Evolutionary conservation across 1,140 invertebrate genomes (phyloP).

Genomic region (Fopius arisanus): DNA sequence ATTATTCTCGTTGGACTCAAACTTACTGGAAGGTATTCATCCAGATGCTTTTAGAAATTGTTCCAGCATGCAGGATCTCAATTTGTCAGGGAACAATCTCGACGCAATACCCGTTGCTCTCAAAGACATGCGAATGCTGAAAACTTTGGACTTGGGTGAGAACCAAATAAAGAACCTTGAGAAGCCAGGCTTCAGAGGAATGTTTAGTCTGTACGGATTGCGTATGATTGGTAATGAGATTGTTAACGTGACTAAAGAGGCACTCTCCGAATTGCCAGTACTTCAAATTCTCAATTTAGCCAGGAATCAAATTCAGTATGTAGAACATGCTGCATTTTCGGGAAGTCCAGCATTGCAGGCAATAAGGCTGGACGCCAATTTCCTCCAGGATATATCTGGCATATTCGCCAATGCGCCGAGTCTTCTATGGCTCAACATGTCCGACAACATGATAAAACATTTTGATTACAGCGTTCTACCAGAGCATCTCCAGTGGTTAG

Average conservation of each 20-base stretch:
- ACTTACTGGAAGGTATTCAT: conserved; percentile 76
- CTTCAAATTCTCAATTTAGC: conserved; percentile 84
- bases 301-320: conserved; percentile 78
- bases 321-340: conserved; percentile 80
- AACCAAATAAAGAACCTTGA: conserved; percentile 80
- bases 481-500: conserved; percentile 79
- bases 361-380: conserved; percentile 81
- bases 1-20: conserved; percentile 80
- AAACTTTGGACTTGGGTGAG: conserved; percentile 82
- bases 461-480: conserved; percentile 86
- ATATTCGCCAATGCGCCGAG: conserved; percentile 78
- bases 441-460: conserved; percentile 81
- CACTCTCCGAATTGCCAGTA: conserved; percentile 75
- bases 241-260: conserved; percentile 75
- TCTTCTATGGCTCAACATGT: conserved; percentile 84
- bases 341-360: conserved; percentile 79
- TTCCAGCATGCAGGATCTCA: conserved; percentile 80
- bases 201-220: conserved; percentile 79
- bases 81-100: conserved; percentile 83
- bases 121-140: conserved; percentile 76
- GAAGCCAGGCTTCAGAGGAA: conserved; percentile 81
- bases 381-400: conserved; percentile 77
- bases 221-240: conserved; percentile 84
- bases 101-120: conserved; percentile 77
- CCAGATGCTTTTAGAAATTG: conserved; percentile 83